phyloP scores from a whole-genome alignment of 2,113 vertebrate genomes.

The Bagarius yarrelli region DNA sequence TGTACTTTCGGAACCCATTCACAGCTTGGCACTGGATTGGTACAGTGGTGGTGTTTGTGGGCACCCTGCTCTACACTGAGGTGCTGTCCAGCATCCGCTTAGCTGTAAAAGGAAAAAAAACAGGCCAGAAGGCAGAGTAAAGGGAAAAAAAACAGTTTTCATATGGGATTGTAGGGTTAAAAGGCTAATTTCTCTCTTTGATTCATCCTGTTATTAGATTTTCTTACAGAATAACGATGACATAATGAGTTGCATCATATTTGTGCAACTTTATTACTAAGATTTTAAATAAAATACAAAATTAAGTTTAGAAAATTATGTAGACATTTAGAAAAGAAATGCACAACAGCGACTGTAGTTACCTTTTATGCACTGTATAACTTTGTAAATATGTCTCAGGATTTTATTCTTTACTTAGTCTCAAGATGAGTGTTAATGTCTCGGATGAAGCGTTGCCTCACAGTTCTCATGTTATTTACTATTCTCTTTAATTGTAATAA shows the following conservation, averaged over 20 bases:
- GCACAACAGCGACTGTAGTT: not conserved
- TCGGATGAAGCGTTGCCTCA: not conserved
- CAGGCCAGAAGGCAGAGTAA: constrained; percentile 72
- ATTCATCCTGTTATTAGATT: not conserved
- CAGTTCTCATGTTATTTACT: not conserved
- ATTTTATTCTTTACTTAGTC: constrained; percentile 12
- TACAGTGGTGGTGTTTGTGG: constrained; percentile 83
- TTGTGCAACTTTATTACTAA: not conserved
- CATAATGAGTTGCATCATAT: not conserved
- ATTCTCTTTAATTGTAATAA: constrained; percentile 8
- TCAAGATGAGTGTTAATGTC: not conserved
- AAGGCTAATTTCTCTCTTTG: not conserved
- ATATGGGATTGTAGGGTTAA: not conserved
- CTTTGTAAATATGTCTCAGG: constrained; percentile 10
- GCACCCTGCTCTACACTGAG: constrained; percentile 91
- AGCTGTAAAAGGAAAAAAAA: constrained; percentile 53
- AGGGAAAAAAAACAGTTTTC: no score
- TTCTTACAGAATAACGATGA: not conserved
- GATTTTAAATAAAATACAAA: not conserved
- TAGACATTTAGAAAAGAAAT: not conserved
- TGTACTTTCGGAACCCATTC: constrained; percentile 93
- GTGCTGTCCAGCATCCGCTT: constrained; percentile 76
- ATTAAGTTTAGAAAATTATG: not conserved
- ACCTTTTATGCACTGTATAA: not conserved
- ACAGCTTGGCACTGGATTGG: constrained; percentile 95